Evolutionary conservation across 2,888 invertebrate species (phyloP).

Genomic region (Agrilus cyanescens): DNA sequence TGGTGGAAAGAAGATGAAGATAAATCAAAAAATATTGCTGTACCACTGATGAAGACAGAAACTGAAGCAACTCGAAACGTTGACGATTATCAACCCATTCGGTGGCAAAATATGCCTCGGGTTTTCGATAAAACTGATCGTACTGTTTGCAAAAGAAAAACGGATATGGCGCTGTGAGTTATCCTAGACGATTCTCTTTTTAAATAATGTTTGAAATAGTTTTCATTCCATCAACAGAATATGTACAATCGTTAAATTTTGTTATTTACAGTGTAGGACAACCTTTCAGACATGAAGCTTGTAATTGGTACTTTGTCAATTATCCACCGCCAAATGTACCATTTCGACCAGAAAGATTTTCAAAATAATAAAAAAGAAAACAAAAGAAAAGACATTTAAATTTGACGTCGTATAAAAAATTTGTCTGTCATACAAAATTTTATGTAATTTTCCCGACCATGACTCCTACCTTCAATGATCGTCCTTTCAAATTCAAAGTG

Average conservation of each 20-base stretch:
- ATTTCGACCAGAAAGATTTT: slow-evolving; percentile 19
- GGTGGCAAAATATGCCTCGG: slow-evolving; percentile 43
- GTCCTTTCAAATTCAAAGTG: slow-evolving; percentile 27
- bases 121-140: slow-evolving; percentile 28
- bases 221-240: too few species aligned
- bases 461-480: slow-evolving; percentile 23
- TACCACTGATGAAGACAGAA: neutral
- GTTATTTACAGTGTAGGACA: slow-evolving; percentile 38
- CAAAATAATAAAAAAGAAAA: slow-evolving; percentile 2
- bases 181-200: too few species aligned
- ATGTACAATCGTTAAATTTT: neutral
- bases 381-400: neutral
- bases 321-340: slow-evolving; percentile 39
- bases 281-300: slow-evolving; percentile 43
- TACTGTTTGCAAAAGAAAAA: slow-evolving; percentile 28
- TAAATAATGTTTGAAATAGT: neutral
- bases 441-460: slow-evolving; percentile 17
- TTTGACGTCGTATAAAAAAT: slow-evolving; percentile 5
- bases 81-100: slow-evolving; percentile 26
- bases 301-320: slow-evolving; percentile 44
- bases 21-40: neutral
- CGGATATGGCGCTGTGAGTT: slow-evolving; percentile 27
- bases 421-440: slow-evolving; percentile 8
- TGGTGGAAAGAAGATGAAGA: slow-evolving; percentile 24
- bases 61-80: neutral